Evolutionary conservation across 2,797 vertebrate species (phyloP).

Genomic region (Scleropages formosus): DNA sequence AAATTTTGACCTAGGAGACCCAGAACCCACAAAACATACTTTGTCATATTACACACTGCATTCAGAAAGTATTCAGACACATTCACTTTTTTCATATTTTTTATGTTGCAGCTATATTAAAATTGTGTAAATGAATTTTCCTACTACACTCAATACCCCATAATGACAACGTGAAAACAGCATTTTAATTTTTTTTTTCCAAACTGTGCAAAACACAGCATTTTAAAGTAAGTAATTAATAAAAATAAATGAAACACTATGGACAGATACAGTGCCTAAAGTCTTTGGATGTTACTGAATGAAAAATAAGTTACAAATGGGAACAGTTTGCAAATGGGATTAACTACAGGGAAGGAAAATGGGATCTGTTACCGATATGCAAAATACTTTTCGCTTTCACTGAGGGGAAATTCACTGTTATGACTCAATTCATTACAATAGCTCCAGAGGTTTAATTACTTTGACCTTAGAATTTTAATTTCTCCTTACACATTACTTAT

Average conservation of each 20-base stretch:
- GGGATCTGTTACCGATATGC: slow-evolving; percentile 2
- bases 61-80: too few species aligned
- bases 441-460: slow-evolving; percentile 21
- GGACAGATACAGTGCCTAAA: neutral
- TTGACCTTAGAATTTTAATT: neutral
- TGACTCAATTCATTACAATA: slow-evolving; percentile 9
- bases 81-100: too few species aligned
- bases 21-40: too few species aligned
- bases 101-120: too few species aligned
- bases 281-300: neutral
- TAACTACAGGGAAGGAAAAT: slow-evolving; percentile 3
- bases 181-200: too few species aligned
- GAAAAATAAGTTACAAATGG: neutral
- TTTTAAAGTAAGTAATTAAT: too few species aligned
- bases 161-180: too few species aligned
- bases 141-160: too few species aligned
- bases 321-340: neutral
- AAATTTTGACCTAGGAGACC: too few species aligned
- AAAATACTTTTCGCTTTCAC: slow-evolving; percentile 11
- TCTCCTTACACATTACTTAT: slow-evolving; percentile 5
- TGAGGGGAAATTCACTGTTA: slow-evolving; percentile 13
- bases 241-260: neutral
- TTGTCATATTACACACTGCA: too few species aligned
- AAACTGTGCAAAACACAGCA: too few species aligned
- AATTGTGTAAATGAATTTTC: too few species aligned